These are phyloP conservation scores for Oreochromis niloticus DNA, from an alignment of 2,113 vertebrate genomes.

Conservation along the genomic window DNA sequence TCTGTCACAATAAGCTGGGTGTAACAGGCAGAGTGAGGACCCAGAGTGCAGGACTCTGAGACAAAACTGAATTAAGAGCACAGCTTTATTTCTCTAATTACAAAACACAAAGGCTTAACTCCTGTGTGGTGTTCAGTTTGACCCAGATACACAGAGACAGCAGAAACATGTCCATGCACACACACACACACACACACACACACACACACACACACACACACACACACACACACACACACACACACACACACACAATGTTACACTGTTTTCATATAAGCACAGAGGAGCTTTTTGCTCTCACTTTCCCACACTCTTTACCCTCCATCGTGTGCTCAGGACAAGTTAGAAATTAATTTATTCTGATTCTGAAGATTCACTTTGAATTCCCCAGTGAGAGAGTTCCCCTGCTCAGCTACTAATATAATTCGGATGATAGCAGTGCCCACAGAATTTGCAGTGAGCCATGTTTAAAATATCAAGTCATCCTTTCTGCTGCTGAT, in stretches of 20 bases:
- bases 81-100: not conserved
- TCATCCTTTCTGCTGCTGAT: not conserved
- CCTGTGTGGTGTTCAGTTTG: not conserved
- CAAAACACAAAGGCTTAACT: not conserved
- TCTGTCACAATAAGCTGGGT: not conserved
- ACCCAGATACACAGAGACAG: not conserved
- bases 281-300: not conserved
- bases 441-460: not conserved
- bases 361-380: not conserved
- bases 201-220: not conserved
- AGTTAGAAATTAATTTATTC: not conserved
- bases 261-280: not conserved
- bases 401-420: not conserved
- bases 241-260: not conserved
- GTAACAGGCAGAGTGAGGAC: not conserved
- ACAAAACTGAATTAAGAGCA: not conserved
- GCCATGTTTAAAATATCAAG: not conserved
- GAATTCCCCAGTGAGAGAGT: not conserved
- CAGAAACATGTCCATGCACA: not conserved
- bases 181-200: accelerated
- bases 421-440: not conserved
- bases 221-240: accelerated
- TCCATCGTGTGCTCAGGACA: not conserved
- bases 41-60: not conserved
- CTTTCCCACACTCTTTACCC: accelerated